Base-by-base conservation (phyloP, 2,797 vertebrate species). In the Ceryle rudis region DNA sequence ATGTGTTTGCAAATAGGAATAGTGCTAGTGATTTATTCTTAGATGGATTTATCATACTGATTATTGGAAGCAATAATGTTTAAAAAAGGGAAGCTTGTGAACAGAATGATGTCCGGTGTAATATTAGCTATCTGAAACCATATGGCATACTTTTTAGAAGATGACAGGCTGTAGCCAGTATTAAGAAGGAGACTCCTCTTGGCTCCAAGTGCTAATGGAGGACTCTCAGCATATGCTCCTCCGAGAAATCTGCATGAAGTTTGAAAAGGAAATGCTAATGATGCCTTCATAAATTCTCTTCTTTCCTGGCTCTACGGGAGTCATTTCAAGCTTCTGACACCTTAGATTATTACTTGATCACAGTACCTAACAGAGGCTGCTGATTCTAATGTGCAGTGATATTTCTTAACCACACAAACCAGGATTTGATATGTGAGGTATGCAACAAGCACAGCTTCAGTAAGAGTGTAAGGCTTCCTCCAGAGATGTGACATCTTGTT, bases 131-230 rank as follows among this genome's bases (percentile, higher is more conserved):
- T 84, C 85, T 75, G 81, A 79, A 86, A 28, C 11, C 97, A 95
- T 58, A 86, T 95, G 94, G 85, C 74, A 71, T 25, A 31, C 58
- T 70, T 93, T 92, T 60, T 64, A 86, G 87, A 93, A 81, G 77
- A 51, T 73, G 95, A 92, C 94, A 94, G 90, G 70, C 25, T 37
- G 90, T 54, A 85, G 86, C 92, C 94, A 94, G 58, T n/a, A 37
- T 21, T 84, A 92, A 85, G 74, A 75, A 86, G 61, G 81, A 92
- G 66, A 85, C 62, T 89, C 78, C 75, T 82, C 67, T 95, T 87
- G 69, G 69, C 73, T 95, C 64, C 73, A 82, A 70, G 39, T 29
- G 37, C 69, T 65, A 42, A 5, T 0, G 2, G 55, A 93, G 61
- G 58, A 71, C 44, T 75, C 49, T 31, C 35, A 44, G 61, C 83